Evolutionary conservation across 2,888 invertebrate genomes (phyloP).

Genomic region (Rhabditoides inermis): DNA sequence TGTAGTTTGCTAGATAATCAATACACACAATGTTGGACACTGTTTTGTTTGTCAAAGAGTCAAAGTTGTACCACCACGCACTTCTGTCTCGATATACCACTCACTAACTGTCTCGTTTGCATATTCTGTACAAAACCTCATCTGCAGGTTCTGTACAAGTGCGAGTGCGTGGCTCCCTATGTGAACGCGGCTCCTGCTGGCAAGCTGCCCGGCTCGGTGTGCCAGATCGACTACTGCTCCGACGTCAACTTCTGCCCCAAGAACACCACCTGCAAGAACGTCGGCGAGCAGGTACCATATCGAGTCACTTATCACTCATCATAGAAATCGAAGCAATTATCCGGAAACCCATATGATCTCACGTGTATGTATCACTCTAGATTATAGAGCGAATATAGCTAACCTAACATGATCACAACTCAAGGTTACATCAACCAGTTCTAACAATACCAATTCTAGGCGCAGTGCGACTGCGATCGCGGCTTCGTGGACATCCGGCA

Average conservation of each 20-base stretch:
- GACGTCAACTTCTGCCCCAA: conserved; percentile 70
- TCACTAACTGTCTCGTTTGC: no score
- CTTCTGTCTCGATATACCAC: no score
- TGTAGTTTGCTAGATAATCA: no score
- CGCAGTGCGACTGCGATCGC: conserved; percentile 33
- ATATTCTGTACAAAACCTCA: no score
- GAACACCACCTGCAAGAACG: conserved; percentile 82
- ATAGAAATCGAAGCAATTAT: no score
- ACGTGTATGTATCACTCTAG: no score
- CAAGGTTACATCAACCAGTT: neutral
- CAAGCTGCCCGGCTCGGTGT: conserved; percentile 54
- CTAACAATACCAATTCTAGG: no score
- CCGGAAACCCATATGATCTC: no score
- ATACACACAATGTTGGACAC: no score
- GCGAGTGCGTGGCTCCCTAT: conserved; percentile 35
- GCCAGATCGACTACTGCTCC: conserved; percentile 39
- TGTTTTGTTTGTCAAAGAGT: no score
- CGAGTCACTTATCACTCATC: neutral
- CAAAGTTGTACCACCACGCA: no score
- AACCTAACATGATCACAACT: neutral
- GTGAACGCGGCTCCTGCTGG: conserved; percentile 33
- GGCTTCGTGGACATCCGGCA: conserved; percentile 40
- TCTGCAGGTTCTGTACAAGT: no score
- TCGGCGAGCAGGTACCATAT: conserved; percentile 55
- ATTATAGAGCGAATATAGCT: conserved; percentile 7